Conservation (phyloP, 1,140 invertebrate genomes). For the Leguminivora glycinivorella region DNA sequence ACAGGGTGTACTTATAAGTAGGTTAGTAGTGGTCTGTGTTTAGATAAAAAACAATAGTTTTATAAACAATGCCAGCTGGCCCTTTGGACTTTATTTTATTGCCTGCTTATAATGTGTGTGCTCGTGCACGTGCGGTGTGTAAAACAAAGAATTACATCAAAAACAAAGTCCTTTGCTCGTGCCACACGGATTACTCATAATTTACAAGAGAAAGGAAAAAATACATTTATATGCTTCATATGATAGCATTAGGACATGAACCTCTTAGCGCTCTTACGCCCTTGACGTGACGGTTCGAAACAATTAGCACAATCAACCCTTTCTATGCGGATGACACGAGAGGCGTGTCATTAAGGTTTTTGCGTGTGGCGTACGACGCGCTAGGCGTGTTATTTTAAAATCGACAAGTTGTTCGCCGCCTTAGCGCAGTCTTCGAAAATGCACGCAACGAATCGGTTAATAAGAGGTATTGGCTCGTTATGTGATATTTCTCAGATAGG, state of each 20-base stretch:
- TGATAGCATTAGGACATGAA: background rate
- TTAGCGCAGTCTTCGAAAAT: no score
- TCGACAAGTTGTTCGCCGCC: no score
- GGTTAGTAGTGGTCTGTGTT: background rate
- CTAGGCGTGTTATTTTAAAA: no score
- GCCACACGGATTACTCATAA: background rate
- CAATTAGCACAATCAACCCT: no score
- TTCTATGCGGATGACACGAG: no score
- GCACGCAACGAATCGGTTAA: no score
- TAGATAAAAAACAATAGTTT: background rate
- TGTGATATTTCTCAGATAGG: no score
- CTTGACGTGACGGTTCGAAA: background rate
- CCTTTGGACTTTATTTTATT: conserved; percentile 17
- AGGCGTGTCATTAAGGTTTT: no score
- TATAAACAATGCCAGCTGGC: background rate
- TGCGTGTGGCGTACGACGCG: no score
- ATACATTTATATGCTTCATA: background rate
- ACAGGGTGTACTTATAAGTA: no score
- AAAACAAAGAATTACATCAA: background rate
- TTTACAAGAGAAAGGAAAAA: background rate
- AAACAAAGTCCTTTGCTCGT: background rate
- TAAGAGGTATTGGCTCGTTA: no score
- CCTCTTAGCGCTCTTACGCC: background rate
- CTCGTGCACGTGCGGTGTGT: background rate
- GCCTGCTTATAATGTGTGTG: background rate